These are phyloP conservation scores for Pararge aegeria DNA, from an alignment of 1,140 invertebrate species.

Conservation along the genomic window DNA sequence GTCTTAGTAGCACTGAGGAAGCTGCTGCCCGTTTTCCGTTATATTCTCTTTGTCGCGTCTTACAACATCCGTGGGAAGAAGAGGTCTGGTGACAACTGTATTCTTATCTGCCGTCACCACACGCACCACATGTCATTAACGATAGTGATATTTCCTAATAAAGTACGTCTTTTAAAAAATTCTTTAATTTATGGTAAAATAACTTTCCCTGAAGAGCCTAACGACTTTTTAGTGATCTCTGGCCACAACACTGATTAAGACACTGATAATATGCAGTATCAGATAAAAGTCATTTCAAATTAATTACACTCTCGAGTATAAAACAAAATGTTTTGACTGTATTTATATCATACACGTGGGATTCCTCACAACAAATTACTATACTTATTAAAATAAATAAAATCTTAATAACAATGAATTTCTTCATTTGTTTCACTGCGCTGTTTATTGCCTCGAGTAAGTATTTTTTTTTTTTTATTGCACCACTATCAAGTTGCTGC, in stretches of 20 bases:
- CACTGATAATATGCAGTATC: neutral
- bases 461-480: conserved; percentile 19
- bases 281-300: conserved; percentile 15
- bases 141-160: conserved; percentile 24
- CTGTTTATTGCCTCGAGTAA: conserved; percentile 30
- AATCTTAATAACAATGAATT: conserved; percentile 21
- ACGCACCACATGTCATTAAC: too few species aligned
- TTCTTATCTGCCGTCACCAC: too few species aligned
- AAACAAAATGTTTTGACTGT: conserved; percentile 5
- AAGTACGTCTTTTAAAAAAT: conserved; percentile 4
- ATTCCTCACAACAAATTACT: neutral
- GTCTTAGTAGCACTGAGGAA: too few species aligned
- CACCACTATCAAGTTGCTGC: too few species aligned
- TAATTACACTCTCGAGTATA: conserved; percentile 26
- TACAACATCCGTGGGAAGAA: too few species aligned
- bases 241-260: conserved; percentile 6
- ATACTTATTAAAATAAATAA: neutral
- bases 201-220: neutral
- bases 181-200: too few species aligned
- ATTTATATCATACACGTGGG: conserved; percentile 14
- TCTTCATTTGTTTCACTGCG: conserved; percentile 19
- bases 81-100: too few species aligned
- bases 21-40: too few species aligned
- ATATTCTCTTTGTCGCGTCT: too few species aligned
- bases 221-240: conserved; percentile 7